Conservation (phyloP, 2,797 vertebrate genomes). For the Columba guinea region DNA sequence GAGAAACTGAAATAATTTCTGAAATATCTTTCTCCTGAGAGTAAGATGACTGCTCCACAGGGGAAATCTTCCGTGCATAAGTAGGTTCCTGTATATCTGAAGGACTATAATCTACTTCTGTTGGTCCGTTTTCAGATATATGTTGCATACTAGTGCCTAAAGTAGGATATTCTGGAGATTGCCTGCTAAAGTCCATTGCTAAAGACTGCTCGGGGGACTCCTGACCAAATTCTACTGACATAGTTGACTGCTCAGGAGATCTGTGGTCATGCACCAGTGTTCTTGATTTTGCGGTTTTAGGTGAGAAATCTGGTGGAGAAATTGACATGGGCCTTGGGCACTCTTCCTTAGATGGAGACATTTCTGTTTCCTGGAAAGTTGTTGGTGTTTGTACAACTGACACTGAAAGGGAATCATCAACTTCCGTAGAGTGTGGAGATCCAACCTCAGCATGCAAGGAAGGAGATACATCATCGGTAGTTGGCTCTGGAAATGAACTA, state of each 20-base stretch:
- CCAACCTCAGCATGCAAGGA: conserved; percentile 96
- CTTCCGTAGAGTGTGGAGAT: conserved; percentile 96
- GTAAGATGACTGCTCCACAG: conserved; percentile 81
- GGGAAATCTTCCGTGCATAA: conserved; percentile 73
- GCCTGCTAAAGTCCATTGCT: conserved; percentile 92
- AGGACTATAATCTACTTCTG: conserved; percentile 93
- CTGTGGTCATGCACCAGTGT: conserved; percentile 82
- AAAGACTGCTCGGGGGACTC: conserved; percentile 95
- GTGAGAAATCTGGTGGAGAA: conserved; percentile 92
- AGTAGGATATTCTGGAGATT: conserved; percentile 89
- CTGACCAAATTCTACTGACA: conserved; percentile 89
- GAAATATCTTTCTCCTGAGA: conserved; percentile 85
- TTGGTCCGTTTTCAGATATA: conserved; percentile 94
- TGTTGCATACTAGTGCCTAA: conserved; percentile 75
- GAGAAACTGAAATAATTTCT: conserved; percentile 87
- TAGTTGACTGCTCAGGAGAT: conserved; percentile 90
- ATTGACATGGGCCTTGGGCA: conserved; percentile 97
- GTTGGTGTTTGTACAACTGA: conserved; percentile 97
- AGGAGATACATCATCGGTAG: conserved; percentile 91
- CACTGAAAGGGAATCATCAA: conserved; percentile 98
- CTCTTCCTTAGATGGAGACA: conserved; percentile 93
- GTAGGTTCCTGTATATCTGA: conserved; percentile 81
- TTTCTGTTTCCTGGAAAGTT: conserved; percentile 92
- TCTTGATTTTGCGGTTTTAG: conserved; percentile 87
- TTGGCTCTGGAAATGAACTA: conserved; percentile 94